Percentiles rank a stretch among this genome's conserved stretches.
Evolutionary conservation across 1,140 invertebrate genomes (phyloP).

Genomic region (Lordiphosa stackelbergi): DNA sequence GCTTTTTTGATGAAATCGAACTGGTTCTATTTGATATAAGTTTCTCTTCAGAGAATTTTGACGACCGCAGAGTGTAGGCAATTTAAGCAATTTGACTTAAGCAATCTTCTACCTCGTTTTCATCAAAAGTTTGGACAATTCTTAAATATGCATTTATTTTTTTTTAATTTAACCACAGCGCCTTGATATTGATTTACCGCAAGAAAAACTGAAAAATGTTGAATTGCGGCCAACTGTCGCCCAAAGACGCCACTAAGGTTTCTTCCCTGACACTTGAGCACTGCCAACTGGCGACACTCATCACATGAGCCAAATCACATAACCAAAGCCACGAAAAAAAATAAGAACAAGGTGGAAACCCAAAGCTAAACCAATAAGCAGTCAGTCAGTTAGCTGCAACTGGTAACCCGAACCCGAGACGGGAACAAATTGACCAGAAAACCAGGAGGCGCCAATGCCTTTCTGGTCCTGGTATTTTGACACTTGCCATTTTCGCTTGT

Average conservation of each 20-base stretch:
- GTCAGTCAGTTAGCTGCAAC: slow-evolving; percentile 55
- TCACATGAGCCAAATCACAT: slow-evolving; percentile 21
- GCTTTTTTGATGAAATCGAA: no score
- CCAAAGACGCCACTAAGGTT: slow-evolving; percentile 46
- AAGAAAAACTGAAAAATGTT: slow-evolving; percentile 18
- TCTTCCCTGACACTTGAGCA: slow-evolving; percentile 60
- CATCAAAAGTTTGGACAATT: no score
- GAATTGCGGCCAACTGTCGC: slow-evolving; percentile 41
- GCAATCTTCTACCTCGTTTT: no score
- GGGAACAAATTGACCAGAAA: slow-evolving; percentile 74
- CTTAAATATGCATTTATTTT: slow-evolving; percentile 7
- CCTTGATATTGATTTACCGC: slow-evolving; percentile 42
- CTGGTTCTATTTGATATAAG: no score
- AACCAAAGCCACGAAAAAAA: slow-evolving; percentile 16
- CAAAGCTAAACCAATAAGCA: slow-evolving; percentile 49
- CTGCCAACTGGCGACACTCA: slow-evolving; percentile 4
- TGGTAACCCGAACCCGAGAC: slow-evolving; percentile 60
- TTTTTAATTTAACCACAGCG: slow-evolving; percentile 38
- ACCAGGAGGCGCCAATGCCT: slow-evolving; percentile 69
- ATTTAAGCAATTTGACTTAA: no score
- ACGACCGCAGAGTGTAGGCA: no score
- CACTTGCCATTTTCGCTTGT: slow-evolving; percentile 58
- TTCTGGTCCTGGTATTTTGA: slow-evolving; percentile 62
- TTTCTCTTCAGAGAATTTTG: no score
- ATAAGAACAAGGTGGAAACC: slow-evolving; percentile 12